Evolutionary conservation across 2,113 vertebrate genomes (phyloP).

Genomic region (Cololabis saira): DNA sequence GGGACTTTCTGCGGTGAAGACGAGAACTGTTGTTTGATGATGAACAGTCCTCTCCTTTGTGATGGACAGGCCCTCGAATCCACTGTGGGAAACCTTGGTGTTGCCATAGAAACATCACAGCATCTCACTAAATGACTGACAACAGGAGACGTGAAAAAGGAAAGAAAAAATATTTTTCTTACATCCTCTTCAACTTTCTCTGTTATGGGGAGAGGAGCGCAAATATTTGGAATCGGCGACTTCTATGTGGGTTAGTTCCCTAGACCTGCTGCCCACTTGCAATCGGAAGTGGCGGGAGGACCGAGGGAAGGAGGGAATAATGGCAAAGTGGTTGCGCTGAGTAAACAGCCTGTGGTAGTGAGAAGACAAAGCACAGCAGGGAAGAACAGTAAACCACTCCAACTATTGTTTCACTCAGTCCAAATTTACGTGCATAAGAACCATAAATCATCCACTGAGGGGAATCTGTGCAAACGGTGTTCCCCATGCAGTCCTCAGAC

Average conservation of each 20-base stretch:
- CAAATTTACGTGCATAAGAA: constrained; percentile 33
- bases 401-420: constrained; percentile 51
- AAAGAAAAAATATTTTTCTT: no score
- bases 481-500: constrained; percentile 39
- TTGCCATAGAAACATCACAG: constrained; percentile 65
- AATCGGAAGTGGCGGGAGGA: constrained; percentile 38
- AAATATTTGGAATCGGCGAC: background rate
- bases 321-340: constrained; percentile 58
- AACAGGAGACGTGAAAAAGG: background rate
- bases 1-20: constrained; percentile 53
- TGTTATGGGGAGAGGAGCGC: background rate
- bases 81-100: constrained; percentile 53
- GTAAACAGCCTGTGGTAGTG: constrained; percentile 62
- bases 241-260: constrained; percentile 11
- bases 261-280: background rate
- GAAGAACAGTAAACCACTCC: constrained; percentile 47
- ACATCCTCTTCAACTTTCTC: constrained; percentile 31
- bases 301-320: constrained; percentile 48
- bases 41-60: constrained; percentile 65
- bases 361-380: constrained; percentile 58
- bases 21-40: constrained; percentile 52
- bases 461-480: constrained; percentile 29
- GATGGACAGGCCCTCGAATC: constrained; percentile 42
- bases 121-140: constrained; percentile 39
- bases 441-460: constrained; percentile 51